These are phyloP conservation scores for Drosophila prosaltans DNA, from an alignment of 1,140 invertebrate genomes.

Conservation along the genomic window DNA sequence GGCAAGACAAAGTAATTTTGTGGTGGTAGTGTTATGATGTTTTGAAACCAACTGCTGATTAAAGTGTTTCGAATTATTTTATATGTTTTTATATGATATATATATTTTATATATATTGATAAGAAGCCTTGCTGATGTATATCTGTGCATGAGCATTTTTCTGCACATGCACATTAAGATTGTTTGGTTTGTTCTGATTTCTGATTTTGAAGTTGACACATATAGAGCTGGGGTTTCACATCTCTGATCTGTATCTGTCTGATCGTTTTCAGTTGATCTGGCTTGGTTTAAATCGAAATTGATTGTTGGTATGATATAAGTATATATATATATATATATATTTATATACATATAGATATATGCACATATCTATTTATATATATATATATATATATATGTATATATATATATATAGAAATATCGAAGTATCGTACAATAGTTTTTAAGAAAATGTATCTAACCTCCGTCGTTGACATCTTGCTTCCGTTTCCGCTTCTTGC, in stretches of 20 bases:
- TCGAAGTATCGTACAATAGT: conserved; percentile 42
- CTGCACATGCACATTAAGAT: conserved; percentile 4
- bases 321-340: conserved; percentile 2
- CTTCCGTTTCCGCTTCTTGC: conserved; percentile 99
- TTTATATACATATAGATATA: not conserved
- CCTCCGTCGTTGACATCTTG: conserved; percentile 98
- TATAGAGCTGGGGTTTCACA: conserved; percentile 20
- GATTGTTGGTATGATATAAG: conserved; percentile 36
- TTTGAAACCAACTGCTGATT: conserved; percentile 13
- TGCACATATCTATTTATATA: conserved; percentile 13
- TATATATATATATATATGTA: conserved; percentile 1
- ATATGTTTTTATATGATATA: not conserved
- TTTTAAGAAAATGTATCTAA: conserved; percentile 82
- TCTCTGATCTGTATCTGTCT: conserved; percentile 20
- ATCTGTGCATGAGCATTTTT: conserved; percentile 3
- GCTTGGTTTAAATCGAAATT: conserved; percentile 30
- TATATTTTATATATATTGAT: not conserved
- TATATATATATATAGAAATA: conserved; percentile 17
- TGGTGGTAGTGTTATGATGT: not conserved
- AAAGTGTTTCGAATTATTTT: conserved; percentile 7
- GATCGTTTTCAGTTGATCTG: conserved; percentile 22
- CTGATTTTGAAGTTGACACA: conserved; percentile 22
- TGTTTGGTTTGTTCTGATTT: conserved; percentile 17
- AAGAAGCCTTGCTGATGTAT: not conserved
- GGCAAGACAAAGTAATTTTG: conserved; percentile 9